These are phyloP conservation scores for Lepidurus packardi DNA, from an alignment of 1,140 invertebrate species.

Conservation along the genomic window DNA sequence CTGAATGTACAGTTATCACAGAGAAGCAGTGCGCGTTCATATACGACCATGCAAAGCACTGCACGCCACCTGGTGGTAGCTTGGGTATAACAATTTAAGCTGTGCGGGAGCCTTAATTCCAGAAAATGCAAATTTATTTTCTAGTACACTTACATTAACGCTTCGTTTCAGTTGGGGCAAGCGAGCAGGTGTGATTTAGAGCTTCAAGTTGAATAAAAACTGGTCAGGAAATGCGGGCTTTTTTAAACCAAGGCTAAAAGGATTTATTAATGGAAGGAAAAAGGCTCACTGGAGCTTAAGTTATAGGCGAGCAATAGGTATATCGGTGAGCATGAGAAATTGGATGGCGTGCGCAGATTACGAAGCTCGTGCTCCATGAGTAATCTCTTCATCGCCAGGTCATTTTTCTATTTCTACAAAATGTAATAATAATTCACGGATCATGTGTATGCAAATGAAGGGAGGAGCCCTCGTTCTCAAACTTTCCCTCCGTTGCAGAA, in stretches of 20 bases:
- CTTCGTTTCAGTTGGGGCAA: too few species aligned
- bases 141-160: too few species aligned
- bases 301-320: slow-evolving; percentile 1
- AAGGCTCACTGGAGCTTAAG: not conserved
- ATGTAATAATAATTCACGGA: not conserved
- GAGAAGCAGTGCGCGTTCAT: too few species aligned
- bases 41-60: too few species aligned
- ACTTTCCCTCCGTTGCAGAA: not conserved
- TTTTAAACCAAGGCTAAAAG: slow-evolving; percentile 5
- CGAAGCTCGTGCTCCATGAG: not conserved
- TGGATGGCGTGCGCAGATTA: slow-evolving; percentile 5
- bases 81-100: too few species aligned
- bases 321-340: not conserved
- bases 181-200: too few species aligned
- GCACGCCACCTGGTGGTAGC: too few species aligned
- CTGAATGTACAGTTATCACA: too few species aligned
- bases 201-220: too few species aligned
- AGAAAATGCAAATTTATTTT: too few species aligned
- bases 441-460: slow-evolving; percentile 8
- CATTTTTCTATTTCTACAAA: not conserved
- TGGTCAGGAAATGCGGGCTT: not conserved
- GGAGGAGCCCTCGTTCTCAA: not conserved
- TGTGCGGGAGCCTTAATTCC: too few species aligned
- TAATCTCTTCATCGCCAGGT: slow-evolving; percentile 6
- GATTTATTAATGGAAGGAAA: not conserved